Evolutionary conservation across 2,113 vertebrate genomes (phyloP).

Genomic region (Nibea albiflora): DNA sequence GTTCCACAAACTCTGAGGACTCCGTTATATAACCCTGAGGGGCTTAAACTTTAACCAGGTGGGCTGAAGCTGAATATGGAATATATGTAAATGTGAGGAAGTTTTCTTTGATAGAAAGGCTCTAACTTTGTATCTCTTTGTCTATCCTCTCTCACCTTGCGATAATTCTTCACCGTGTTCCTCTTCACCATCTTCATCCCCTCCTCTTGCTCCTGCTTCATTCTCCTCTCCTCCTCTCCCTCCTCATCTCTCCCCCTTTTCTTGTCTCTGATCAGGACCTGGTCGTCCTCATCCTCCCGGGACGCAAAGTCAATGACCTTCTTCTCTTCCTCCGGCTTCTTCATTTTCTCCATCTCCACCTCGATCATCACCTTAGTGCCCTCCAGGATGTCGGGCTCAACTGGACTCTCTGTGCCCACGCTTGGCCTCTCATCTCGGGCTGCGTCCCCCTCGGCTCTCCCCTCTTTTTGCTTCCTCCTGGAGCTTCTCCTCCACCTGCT

Average conservation of each 20-base stretch:
- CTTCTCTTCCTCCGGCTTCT: constrained; percentile 37
- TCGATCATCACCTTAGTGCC: constrained; percentile 23
- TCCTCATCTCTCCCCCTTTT: constrained; percentile 60
- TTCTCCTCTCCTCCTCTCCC: constrained; percentile 61
- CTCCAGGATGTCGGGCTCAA: neutral
- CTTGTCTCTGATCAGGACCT: constrained; percentile 71
- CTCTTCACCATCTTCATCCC: constrained; percentile 80
- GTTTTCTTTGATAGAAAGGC: neutral
- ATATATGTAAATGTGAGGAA: constrained; percentile 30
- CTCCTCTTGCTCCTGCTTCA: constrained; percentile 66
- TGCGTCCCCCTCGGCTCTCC: constrained; percentile 20
- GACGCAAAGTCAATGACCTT: constrained; percentile 57
- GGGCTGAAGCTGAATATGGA: constrained; percentile 5
- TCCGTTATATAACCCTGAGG: constrained; percentile 43
- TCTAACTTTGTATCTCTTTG: neutral
- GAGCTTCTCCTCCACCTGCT: constrained; percentile 81
- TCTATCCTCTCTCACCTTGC: constrained; percentile 77
- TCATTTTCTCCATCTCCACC: constrained; percentile 40
- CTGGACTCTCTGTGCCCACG: neutral
- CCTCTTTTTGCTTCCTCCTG: constrained; percentile 73
- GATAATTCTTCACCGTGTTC: constrained; percentile 75
- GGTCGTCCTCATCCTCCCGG: constrained; percentile 62
- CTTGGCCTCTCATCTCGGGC: constrained; percentile 31
- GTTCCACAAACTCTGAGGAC: constrained; percentile 17
- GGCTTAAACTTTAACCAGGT: constrained; percentile 59